These are phyloP conservation scores for Stictonetta naevosa DNA, from an alignment of 2,113 vertebrate genomes.

Conservation along the genomic window DNA sequence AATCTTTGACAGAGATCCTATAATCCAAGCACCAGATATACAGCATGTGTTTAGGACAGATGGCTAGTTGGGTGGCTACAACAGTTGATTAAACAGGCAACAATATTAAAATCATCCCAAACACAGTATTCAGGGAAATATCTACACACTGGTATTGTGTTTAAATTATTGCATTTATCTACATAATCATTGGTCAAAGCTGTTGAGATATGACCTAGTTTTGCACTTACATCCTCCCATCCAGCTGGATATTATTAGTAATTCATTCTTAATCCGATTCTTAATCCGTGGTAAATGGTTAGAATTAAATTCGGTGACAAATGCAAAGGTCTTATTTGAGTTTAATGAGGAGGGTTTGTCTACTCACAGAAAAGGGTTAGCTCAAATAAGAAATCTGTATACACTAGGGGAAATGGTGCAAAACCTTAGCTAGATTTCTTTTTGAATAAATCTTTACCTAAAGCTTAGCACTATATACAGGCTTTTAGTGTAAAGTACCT, in stretches of 20 bases:
- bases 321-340: constrained; percentile 29
- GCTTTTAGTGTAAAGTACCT: not conserved
- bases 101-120: not conserved
- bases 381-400: not conserved
- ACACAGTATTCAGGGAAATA: not conserved
- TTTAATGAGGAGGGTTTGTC: not conserved
- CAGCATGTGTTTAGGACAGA: constrained; percentile 3
- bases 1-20: not conserved
- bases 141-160: not conserved
- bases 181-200: not conserved
- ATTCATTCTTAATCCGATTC: constrained; percentile 21
- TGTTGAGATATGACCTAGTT: constrained; percentile 28
- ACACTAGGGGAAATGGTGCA: not conserved
- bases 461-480: not conserved
- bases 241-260: constrained; percentile 4
- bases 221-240: not conserved
- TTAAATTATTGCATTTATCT: not conserved
- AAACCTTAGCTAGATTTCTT: not conserved
- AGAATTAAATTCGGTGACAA: constrained; percentile 19
- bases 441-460: not conserved
- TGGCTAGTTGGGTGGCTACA: not conserved
- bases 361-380: constrained; percentile 15
- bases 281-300: constrained; percentile 30
- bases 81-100: not conserved
- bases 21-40: not conserved